Percentiles rank a stretch among this genome's conserved stretches.
phyloP scores from a whole-genome alignment of 2,797 vertebrate genomes.

The Oryzias dopingdopingensis region DNA sequence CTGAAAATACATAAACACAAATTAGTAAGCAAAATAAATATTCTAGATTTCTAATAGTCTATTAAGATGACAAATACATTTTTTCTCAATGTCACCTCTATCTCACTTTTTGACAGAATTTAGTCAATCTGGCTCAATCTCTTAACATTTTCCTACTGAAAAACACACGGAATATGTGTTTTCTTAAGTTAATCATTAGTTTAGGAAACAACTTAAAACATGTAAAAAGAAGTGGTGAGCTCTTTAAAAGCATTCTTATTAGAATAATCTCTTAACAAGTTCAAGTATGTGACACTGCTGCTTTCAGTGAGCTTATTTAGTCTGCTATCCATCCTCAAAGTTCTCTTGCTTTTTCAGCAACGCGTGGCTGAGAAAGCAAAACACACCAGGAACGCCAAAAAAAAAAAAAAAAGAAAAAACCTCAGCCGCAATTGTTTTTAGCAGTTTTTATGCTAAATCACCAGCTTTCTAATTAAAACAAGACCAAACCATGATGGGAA shows the following conservation, averaged over 20 bases:
- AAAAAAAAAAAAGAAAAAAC: conserved; percentile 12
- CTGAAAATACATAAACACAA: no score
- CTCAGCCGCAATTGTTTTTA: conserved; percentile 22
- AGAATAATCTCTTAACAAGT: conserved; percentile 28
- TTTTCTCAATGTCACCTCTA: no score
- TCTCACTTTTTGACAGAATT: no score
- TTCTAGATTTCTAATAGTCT: no score
- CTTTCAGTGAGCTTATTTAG: conserved; percentile 61
- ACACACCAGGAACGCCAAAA: conserved; percentile 25
- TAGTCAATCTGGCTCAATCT: no score
- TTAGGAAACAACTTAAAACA: background rate
- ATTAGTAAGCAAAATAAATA: no score
- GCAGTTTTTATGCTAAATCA: background rate
- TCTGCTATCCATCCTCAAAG: conserved; percentile 61
- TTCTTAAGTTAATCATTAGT: background rate
- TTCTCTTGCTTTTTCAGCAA: conserved; percentile 45
- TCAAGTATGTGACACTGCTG: conserved; percentile 40
- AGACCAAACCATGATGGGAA: background rate
- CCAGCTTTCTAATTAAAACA: background rate
- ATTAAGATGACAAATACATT: no score
- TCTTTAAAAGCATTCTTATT: conserved; percentile 13
- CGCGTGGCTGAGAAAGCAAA: conserved; percentile 47
- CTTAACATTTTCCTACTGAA: no score
- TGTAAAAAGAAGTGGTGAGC: background rate
- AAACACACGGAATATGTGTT: no score